Conservation (phyloP, 2,113 vertebrate species). For the Bos taurus region DNA sequence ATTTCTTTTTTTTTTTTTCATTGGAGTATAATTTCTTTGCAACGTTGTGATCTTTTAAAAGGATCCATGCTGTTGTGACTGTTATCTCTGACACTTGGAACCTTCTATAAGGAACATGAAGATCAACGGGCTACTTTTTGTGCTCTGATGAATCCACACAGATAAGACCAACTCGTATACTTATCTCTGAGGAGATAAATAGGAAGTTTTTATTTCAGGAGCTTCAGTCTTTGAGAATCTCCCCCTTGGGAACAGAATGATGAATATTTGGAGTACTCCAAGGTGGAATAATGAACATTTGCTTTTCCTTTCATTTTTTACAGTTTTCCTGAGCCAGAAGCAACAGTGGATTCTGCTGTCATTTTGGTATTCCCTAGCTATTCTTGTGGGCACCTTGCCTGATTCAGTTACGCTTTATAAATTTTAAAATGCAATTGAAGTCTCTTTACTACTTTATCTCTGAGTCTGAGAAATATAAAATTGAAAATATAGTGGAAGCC, state of each 20-base stretch:
- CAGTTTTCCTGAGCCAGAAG: neutral
- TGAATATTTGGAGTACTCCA: neutral
- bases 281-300: conserved; percentile 21
- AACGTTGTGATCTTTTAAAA: neutral
- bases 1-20: neutral
- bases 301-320: neutral
- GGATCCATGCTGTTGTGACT: neutral
- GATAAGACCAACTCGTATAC: neutral
- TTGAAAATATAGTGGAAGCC: neutral
- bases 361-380: neutral
- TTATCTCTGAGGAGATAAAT: neutral
- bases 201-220: neutral
- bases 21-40: neutral
- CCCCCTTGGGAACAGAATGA: neutral
- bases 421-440: conserved; percentile 26
- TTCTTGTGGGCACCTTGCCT: neutral
- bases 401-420: conserved; percentile 25
- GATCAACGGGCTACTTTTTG: neutral
- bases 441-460: neutral
- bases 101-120: neutral
- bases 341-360: neutral
- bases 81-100: neutral
- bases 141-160: neutral
- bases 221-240: neutral
- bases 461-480: conserved; percentile 5